A percentile compares a stretch with the other conserved stretches of the same genome.
phyloP scores from a whole-genome alignment of 2,888 invertebrate genomes.

The Papilio gigon region DNA sequence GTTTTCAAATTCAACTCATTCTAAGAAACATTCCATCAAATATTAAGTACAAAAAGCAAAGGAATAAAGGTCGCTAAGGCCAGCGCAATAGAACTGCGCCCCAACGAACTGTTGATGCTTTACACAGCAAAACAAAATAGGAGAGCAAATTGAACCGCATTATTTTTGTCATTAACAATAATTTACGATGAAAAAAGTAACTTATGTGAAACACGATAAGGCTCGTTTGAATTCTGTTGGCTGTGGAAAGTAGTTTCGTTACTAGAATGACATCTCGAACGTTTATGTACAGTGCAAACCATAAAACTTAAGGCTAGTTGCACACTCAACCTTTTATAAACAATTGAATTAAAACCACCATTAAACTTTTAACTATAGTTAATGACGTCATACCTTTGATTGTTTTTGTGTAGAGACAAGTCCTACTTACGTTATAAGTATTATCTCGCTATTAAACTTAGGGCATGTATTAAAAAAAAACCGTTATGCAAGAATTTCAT shows the following conservation, averaged over 20 bases:
- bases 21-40: neutral
- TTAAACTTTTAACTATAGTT: neutral
- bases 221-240: constrained; percentile 3
- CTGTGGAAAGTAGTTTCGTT: constrained; percentile 31
- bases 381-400: too few relatives aligned
- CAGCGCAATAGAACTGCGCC: constrained; percentile 9
- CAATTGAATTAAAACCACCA: constrained; percentile 10
- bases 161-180: constrained; percentile 13
- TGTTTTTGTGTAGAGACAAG: neutral
- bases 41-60: constrained; percentile 10
- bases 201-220: constrained; percentile 31
- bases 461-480: too few relatives aligned
- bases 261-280: constrained; percentile 46
- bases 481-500: too few relatives aligned
- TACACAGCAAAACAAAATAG: constrained; percentile 41
- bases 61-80: constrained; percentile 36
- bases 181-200: constrained; percentile 32
- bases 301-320: constrained; percentile 45
- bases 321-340: constrained; percentile 39
- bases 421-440: too few relatives aligned
- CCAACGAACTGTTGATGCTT: constrained; percentile 38
- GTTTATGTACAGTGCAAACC: constrained; percentile 45
- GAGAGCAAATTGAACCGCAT: constrained; percentile 28
- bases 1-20: too few relatives aligned
- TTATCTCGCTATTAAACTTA: too few relatives aligned